phyloP scores from a whole-genome alignment of 2,797 vertebrate species.

The Pachyuromys duprasi region DNA sequence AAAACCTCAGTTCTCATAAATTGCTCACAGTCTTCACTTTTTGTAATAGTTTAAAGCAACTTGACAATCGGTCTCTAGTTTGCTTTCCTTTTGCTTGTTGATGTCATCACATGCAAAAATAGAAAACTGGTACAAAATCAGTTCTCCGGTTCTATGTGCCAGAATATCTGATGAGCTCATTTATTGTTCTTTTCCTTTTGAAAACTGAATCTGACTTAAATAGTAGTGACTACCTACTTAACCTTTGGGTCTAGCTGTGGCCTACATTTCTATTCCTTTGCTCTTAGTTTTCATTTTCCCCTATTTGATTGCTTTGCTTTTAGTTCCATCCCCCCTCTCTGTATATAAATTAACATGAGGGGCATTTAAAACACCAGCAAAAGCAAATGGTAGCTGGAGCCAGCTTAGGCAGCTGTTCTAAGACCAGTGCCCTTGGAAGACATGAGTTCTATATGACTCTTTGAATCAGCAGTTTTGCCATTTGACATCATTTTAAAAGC shows the following conservation, averaged over 20 bases:
- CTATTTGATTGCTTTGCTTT: neutral
- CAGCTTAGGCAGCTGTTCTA: constrained; percentile 30
- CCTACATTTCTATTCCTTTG: constrained; percentile 46
- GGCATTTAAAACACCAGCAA: neutral
- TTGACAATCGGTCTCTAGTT: neutral
- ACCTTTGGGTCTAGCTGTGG: neutral
- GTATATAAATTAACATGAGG: neutral
- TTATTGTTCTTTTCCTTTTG: constrained; percentile 60
- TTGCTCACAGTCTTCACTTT: neutral
- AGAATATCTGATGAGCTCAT: constrained; percentile 57
- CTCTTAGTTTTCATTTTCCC: neutral
- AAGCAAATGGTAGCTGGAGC: constrained; percentile 7
- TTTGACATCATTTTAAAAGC: constrained; percentile 52
- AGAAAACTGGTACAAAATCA: constrained; percentile 40
- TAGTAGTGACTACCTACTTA: constrained; percentile 54
- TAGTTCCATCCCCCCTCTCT: neutral
- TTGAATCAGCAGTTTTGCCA: neutral
- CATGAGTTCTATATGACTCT: neutral
- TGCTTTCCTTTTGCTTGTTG: constrained; percentile 25
- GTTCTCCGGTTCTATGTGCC: neutral
- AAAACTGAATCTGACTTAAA: constrained; percentile 58
- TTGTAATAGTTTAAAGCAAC: neutral
- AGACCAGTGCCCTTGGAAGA: constrained; percentile 49
- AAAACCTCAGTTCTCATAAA: neutral
- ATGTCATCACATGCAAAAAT: constrained; percentile 49